These are phyloP conservation scores for Pseudococcus viburni DNA, from an alignment of 2,888 invertebrate species.

Conservation along the genomic window DNA sequence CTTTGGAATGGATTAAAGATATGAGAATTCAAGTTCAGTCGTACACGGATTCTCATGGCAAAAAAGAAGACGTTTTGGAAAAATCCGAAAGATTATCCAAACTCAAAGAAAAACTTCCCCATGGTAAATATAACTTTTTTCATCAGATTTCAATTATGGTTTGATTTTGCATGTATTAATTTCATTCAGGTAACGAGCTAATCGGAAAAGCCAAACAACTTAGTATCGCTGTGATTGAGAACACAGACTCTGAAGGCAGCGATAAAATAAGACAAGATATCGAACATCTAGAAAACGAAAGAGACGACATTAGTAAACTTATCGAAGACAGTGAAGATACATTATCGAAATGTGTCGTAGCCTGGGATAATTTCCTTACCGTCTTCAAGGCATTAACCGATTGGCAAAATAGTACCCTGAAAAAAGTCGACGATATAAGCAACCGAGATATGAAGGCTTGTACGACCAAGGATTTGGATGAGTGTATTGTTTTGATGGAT, in stretches of 20 bases:
- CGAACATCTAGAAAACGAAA: constrained; percentile 84
- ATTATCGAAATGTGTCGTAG: constrained; percentile 82
- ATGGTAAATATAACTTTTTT: constrained; percentile 72
- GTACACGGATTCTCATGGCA: constrained; percentile 89
- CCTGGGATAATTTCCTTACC: constrained; percentile 86
- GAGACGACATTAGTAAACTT: constrained; percentile 84
- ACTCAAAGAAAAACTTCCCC: constrained; percentile 79
- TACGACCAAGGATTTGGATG: constrained; percentile 83
- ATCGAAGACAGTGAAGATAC: constrained; percentile 84
- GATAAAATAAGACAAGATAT: constrained; percentile 86
- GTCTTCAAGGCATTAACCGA: constrained; percentile 81
- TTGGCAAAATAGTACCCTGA: constrained; percentile 82
- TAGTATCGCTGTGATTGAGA: constrained; percentile 81
- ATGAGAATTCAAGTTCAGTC: constrained; percentile 87
- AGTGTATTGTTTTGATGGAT: constrained; percentile 81
- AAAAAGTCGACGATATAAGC: constrained; percentile 71
- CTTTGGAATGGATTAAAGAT: constrained; percentile 88
- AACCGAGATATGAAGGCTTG: constrained; percentile 75
- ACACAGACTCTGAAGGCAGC: constrained; percentile 87
- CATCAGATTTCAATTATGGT: background rate
- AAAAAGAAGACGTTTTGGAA: constrained; percentile 82
- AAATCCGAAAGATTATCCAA: constrained; percentile 83
- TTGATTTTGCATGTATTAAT: background rate
- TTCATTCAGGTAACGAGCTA: constrained; percentile 59
- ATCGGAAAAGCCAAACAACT: constrained; percentile 75